These are phyloP conservation scores for Synanthedon andrenaeformis DNA, from an alignment of 2,888 invertebrate genomes.

Conservation along the genomic window DNA sequence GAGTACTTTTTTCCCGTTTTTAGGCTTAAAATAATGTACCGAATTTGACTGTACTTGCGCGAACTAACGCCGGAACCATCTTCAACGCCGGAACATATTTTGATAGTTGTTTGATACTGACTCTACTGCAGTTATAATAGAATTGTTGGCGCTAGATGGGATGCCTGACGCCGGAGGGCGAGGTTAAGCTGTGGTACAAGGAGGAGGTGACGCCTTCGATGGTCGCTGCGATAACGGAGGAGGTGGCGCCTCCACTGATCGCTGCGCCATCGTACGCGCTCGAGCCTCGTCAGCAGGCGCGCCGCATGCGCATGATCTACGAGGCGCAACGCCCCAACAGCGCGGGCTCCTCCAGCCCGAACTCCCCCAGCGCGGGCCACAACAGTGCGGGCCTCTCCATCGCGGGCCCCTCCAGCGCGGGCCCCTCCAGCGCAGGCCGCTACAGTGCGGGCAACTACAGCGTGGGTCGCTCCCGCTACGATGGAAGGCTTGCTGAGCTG, in stretches of 20 bases:
- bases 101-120: no score
- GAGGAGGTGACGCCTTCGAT: conserved; percentile 29
- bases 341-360: conserved; percentile 13
- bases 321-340: conserved; percentile 39
- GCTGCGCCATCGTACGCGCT: conserved; percentile 49
- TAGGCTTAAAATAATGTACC: no score
- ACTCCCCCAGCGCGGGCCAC: conserved; percentile 17
- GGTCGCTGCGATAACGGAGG: conserved; percentile 41
- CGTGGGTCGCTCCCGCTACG: conserved; percentile 38
- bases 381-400: conserved; percentile 29
- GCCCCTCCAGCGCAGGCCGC: conserved; percentile 59
- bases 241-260: conserved; percentile 19
- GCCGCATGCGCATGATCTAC: conserved; percentile 58
- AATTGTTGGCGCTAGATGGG: conserved; percentile 31
- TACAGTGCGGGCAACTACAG: conserved; percentile 60
- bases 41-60: no score
- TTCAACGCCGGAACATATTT: no score
- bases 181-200: conserved; percentile 47
- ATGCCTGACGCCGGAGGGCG: conserved; percentile 51
- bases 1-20: no score
- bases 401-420: conserved; percentile 42
- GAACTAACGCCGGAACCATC: no score
- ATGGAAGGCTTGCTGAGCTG: no score
- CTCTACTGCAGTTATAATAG: not conserved
- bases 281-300: conserved; percentile 61